These are phyloP conservation scores for Orius insidiosus DNA, from an alignment of 1,140 invertebrate species.

Conservation along the genomic window DNA sequence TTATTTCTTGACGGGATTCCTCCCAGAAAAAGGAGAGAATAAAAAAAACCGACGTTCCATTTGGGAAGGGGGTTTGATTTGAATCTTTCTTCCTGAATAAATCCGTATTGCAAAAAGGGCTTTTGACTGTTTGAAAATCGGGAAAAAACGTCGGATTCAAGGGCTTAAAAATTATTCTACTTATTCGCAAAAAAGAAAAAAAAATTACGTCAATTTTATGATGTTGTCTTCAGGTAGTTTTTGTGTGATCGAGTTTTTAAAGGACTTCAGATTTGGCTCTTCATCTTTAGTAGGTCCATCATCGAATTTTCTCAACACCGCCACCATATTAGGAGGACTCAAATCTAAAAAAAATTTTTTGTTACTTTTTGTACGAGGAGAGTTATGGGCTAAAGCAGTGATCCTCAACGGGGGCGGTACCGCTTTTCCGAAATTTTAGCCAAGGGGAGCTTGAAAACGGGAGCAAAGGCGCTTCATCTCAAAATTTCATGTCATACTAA, in stretches of 20 bases:
- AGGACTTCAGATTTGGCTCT: constrained; percentile 16
- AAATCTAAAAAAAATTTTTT: constrained; percentile 24
- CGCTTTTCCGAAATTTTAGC: too few relatives aligned
- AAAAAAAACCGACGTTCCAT: constrained; percentile 10
- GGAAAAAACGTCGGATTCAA: not conserved
- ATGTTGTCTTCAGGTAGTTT: constrained; percentile 29
- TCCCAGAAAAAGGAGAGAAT: not conserved
- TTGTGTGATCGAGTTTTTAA: constrained; percentile 25
- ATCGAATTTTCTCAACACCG: constrained; percentile 24
- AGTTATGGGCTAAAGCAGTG: too few relatives aligned
- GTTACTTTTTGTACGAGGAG: too few relatives aligned
- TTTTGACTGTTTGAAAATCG: not conserved
- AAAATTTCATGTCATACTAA: too few relatives aligned
- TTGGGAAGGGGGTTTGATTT: not conserved
- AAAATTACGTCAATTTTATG: constrained; percentile 25
- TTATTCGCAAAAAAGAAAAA: too few relatives aligned
- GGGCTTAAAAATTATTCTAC: not conserved
- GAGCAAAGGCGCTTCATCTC: too few relatives aligned
- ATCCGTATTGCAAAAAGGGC: too few relatives aligned
- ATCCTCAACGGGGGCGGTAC: too few relatives aligned
- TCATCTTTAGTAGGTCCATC: constrained; percentile 21
- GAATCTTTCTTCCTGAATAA: too few relatives aligned
- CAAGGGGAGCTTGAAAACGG: too few relatives aligned
- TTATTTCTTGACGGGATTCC: too few relatives aligned
- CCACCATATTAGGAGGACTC: constrained; percentile 25